Percentiles rank a stretch among this genome's conserved stretches.
Evolutionary conservation across 2,888 invertebrate species (phyloP).

Genomic region (Tipula vernalis): DNA sequence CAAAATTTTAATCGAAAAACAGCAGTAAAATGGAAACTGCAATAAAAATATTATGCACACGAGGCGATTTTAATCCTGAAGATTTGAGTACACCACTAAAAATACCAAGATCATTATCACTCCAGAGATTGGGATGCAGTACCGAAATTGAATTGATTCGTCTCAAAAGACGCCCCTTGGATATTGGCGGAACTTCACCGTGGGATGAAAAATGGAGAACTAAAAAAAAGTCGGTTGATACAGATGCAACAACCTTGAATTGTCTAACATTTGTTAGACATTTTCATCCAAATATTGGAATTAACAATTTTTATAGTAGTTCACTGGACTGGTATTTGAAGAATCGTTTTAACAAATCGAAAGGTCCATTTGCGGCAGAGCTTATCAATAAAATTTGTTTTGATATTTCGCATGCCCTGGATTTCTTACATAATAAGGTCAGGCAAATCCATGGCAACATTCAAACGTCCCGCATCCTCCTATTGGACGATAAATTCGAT

Average conservation of each 20-base stretch:
- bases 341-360: slow-evolving; percentile 18
- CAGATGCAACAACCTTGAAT: slow-evolving; percentile 51
- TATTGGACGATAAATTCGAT: slow-evolving; percentile 61
- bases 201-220: slow-evolving; percentile 72
- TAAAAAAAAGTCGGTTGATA: slow-evolving; percentile 44
- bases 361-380: slow-evolving; percentile 36
- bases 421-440: slow-evolving; percentile 62
- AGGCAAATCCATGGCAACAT: slow-evolving; percentile 68
- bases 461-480: slow-evolving; percentile 62
- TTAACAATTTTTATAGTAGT: too few species aligned
- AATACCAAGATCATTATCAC: slow-evolving; percentile 61
- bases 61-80: background rate
- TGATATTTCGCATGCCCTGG: slow-evolving; percentile 56
- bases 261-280: too few species aligned
- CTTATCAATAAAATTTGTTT: slow-evolving; percentile 62
- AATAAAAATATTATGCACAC: background rate
- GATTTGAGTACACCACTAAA: slow-evolving; percentile 24
- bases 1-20: background rate
- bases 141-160: slow-evolving; percentile 71
- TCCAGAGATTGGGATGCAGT: slow-evolving; percentile 62
- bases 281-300: too few species aligned
- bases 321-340: too few species aligned
- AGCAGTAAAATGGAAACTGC: background rate
- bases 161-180: slow-evolving; percentile 55
- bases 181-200: slow-evolving; percentile 54